Evolutionary conservation across 2,797 vertebrate genomes (phyloP).

Genomic region (Rhinoraja longicauda): DNA sequence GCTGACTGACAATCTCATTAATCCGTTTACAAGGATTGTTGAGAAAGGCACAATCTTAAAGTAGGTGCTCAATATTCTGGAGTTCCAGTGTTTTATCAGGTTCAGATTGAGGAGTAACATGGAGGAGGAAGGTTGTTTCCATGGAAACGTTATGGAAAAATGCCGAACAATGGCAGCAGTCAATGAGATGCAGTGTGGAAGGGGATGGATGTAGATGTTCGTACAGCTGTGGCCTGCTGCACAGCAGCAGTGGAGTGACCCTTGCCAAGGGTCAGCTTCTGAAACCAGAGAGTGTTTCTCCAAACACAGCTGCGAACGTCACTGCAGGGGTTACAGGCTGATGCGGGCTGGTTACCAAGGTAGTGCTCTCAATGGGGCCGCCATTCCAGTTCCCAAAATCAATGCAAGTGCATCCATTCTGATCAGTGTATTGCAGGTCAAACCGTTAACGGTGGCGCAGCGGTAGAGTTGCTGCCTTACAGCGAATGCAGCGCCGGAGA

Average conservation of each 20-base stretch:
- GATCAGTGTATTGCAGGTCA: background rate
- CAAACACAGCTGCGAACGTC: slow-evolving; percentile 29
- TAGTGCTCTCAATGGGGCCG: background rate
- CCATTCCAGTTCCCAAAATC: background rate
- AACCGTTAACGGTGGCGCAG: background rate
- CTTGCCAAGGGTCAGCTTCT: background rate
- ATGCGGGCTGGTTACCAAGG: background rate
- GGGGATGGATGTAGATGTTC: slow-evolving; percentile 31
- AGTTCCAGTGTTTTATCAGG: background rate
- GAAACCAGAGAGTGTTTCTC: slow-evolving; percentile 15
- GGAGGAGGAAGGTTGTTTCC: background rate
- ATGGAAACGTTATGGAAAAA: background rate
- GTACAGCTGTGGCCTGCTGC: slow-evolving; percentile 39
- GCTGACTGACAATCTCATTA: background rate
- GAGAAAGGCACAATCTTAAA: background rate
- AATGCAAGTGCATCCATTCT: background rate
- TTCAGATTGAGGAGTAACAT: background rate
- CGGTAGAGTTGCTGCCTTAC: too few species aligned
- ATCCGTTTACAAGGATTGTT: background rate
- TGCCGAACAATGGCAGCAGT: slow-evolving; percentile 21
- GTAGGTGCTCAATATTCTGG: background rate
- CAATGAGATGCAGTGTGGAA: slow-evolving; percentile 31
- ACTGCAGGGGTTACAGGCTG: background rate
- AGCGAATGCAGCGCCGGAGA: too few species aligned
- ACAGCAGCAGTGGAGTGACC: background rate